Evolutionary conservation across 2,797 vertebrate species (phyloP).

Genomic region (Prionace glauca): DNA sequence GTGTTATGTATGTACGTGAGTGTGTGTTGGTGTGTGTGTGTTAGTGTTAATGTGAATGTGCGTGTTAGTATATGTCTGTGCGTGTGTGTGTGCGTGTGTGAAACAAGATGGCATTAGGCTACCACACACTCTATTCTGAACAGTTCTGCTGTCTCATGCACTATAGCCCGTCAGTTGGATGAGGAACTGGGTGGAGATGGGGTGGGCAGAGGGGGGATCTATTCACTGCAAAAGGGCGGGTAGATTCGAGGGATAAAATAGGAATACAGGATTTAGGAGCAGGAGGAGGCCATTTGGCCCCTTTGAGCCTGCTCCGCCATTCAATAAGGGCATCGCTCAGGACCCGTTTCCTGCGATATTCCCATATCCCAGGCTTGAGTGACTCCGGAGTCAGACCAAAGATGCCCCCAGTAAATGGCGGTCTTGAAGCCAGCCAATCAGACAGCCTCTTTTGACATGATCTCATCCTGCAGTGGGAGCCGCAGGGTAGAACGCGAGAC

Average conservation of each 20-base stretch:
- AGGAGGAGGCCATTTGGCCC: too few species aligned
- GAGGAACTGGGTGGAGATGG: neutral
- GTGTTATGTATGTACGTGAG: neutral
- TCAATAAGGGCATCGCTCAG: too few species aligned
- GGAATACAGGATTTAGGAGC: too few species aligned
- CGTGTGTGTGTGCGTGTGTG: too few species aligned
- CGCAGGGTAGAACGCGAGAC: neutral
- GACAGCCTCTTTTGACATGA: neutral
- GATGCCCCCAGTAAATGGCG: neutral
- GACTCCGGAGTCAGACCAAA: neutral
- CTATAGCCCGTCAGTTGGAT: neutral
- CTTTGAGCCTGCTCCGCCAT: too few species aligned
- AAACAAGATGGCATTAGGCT: neutral
- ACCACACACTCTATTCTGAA: neutral
- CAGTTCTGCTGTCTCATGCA: neutral
- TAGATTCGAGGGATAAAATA: neutral
- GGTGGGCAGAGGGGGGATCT: too few species aligned
- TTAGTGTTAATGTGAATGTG: too few species aligned
- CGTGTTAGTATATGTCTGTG: too few species aligned
- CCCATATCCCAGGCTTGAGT: neutral
- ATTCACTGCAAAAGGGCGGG: neutral
- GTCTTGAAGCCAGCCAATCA: neutral
- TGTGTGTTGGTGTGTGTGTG: neutral
- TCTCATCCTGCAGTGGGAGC: neutral
- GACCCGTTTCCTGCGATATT: too few species aligned